Conservation (phyloP, 1,140 invertebrate species). For the Parapsyche elsis region DNA sequence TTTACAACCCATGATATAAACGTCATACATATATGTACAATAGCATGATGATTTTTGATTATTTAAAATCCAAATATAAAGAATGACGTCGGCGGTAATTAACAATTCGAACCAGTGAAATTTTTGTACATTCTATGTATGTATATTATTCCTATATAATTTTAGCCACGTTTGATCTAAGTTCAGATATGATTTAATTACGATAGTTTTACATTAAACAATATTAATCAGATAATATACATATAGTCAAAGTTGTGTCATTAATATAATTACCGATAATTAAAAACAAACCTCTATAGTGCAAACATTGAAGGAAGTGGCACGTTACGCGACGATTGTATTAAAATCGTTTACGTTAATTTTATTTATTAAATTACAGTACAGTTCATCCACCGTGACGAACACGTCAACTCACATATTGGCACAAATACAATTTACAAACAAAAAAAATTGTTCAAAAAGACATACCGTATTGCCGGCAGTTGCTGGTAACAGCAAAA, state of each 20-base stretch:
- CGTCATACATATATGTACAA: no score
- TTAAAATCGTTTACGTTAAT: neutral
- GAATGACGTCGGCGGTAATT: no score
- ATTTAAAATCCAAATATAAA: no score
- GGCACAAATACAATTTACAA: neutral
- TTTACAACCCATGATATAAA: no score
- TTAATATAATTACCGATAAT: conserved; percentile 6
- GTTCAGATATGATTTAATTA: neutral
- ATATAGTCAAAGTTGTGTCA: neutral
- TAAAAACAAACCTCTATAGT: neutral
- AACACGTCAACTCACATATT: neutral
- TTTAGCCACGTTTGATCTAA: no score
- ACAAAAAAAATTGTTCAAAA: neutral
- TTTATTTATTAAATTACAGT: neutral
- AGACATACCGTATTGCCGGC: conserved; percentile 64
- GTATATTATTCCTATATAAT: no score
- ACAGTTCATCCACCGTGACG: neutral
- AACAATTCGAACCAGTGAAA: no score
- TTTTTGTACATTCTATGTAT: no score
- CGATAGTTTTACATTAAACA: neutral
- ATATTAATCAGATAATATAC: no score
- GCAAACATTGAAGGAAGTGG: no score
- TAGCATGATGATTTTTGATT: no score
- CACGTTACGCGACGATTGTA: no score
- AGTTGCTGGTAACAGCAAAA: conserved; percentile 62